A percentile compares a stretch with the other conserved stretches of the same genome.
phyloP scores from a whole-genome alignment of 2,888 invertebrate species.

The Xylota segnis region DNA sequence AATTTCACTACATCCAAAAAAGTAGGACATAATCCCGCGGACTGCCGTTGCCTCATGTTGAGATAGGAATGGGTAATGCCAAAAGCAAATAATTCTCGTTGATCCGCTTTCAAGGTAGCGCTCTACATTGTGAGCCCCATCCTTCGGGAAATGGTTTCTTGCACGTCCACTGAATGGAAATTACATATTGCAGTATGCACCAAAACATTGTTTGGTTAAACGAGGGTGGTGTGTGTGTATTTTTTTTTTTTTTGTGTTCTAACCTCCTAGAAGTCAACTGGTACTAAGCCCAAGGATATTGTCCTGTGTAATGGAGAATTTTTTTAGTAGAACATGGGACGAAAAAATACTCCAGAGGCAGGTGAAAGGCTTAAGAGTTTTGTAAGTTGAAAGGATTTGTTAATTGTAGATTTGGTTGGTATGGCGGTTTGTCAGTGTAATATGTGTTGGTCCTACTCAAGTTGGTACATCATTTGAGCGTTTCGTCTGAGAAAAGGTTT shows the following conservation, averaged over 20 bases:
- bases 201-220: neutral
- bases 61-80: slow-evolving; percentile 1
- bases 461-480: too few relatives aligned
- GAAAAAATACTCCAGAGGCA: neutral
- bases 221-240: neutral
- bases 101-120: slow-evolving; percentile 18
- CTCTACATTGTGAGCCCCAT: neutral
- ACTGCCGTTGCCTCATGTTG: neutral
- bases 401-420: too few relatives aligned
- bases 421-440: neutral
- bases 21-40: neutral
- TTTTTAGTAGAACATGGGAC: too few relatives aligned
- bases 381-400: too few relatives aligned
- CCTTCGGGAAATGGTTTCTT: slow-evolving; percentile 1
- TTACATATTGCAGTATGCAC: slow-evolving; percentile 1
- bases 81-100: slow-evolving; percentile 28
- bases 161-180: slow-evolving; percentile 2
- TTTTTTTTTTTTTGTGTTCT: neutral
- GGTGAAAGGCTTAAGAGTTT: neutral
- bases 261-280: neutral
- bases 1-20: neutral
- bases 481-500: too few relatives aligned
- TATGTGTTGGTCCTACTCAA: too few relatives aligned
- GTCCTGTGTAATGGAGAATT: neutral
- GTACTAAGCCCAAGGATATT: neutral